These are phyloP conservation scores for Platyscelio sp. DNA, from an alignment of 2,888 invertebrate genomes.

Conservation along the genomic window DNA sequence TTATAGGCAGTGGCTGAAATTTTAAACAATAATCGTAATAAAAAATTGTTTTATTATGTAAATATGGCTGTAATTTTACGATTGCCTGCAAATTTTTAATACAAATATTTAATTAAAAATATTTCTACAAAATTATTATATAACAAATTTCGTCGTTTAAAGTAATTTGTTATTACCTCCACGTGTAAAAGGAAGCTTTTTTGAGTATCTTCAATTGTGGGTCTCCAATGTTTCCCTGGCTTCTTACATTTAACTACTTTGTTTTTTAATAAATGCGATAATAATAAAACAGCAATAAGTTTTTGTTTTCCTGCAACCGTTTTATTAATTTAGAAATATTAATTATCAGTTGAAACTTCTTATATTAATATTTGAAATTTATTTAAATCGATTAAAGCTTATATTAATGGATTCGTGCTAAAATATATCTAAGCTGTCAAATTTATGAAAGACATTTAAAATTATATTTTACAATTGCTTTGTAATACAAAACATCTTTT, in stretches of 20 bases:
- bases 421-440: no score
- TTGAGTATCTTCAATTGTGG: background rate
- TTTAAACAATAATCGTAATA: constrained; percentile 7
- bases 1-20: constrained; percentile 38
- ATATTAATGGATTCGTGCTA: no score
- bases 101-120: background rate
- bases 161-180: constrained; percentile 4
- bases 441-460: background rate
- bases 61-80: constrained; percentile 24
- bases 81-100: constrained; percentile 13
- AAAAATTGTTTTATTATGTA: constrained; percentile 25
- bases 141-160: no score
- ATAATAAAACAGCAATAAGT: background rate
- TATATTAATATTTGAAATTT: background rate
- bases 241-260: background rate
- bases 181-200: constrained; percentile 20
- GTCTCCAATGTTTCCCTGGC: constrained; percentile 6
- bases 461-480: background rate
- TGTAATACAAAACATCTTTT: no score
- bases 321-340: background rate
- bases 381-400: background rate
- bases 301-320: background rate
- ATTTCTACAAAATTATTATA: no score
- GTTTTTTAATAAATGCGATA: background rate
- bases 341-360: background rate